Conservation (phyloP, 2,888 invertebrate species). For the Hirudinaria manillensis region DNA sequence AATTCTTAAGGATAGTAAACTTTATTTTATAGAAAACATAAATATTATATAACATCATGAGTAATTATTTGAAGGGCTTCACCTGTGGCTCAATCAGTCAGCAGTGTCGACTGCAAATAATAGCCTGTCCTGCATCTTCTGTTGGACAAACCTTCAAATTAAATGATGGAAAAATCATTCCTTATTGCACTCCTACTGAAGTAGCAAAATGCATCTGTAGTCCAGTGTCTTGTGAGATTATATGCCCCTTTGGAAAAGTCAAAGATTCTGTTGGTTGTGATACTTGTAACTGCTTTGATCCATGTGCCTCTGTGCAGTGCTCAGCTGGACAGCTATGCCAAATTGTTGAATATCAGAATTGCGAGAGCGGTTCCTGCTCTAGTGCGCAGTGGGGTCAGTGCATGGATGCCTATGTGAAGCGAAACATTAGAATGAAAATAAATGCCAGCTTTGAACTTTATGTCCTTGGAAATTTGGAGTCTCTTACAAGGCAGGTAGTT, state of each 20-base stretch:
- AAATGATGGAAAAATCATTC: too few species aligned
- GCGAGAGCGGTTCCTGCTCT: background rate
- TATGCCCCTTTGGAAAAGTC: slow-evolving; percentile 30
- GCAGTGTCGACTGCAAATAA: background rate
- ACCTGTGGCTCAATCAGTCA: background rate
- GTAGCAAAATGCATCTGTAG: slow-evolving; percentile 14
- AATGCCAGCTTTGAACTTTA: slow-evolving; percentile 29
- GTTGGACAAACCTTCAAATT: background rate
- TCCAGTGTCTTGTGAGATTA: slow-evolving; percentile 14
- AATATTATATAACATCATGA: background rate
- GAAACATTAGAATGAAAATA: slow-evolving; percentile 7
- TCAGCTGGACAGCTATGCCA: background rate
- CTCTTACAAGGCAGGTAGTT: background rate
- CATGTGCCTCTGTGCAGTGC: slow-evolving; percentile 8
- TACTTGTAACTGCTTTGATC: slow-evolving; percentile 31
- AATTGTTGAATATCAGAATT: slow-evolving; percentile 3
- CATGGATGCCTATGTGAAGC: slow-evolving; percentile 11
- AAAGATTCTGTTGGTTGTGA: slow-evolving; percentile 24
- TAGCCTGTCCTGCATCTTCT: background rate
- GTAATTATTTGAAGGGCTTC: background rate
- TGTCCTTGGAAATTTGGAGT: background rate
- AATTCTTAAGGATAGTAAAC: background rate
- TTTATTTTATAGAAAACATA: background rate
- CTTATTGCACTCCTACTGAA: background rate
- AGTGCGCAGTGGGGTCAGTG: background rate